Evolutionary conservation across 2,888 invertebrate species (phyloP).

Genomic region (Bruchidius siliquastri): DNA sequence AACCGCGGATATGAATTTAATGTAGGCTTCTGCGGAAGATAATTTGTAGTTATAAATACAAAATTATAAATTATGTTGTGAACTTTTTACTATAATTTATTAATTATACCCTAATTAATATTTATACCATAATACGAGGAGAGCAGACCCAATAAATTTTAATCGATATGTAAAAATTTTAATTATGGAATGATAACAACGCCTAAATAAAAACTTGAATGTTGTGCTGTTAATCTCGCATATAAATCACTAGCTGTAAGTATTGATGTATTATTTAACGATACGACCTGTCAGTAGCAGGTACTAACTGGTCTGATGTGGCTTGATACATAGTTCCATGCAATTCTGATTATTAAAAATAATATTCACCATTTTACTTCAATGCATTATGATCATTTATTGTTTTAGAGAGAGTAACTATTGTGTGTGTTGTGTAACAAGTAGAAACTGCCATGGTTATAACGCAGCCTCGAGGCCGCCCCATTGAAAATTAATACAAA

Average conservation of each 20-base stretch:
- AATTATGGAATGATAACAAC: not conserved
- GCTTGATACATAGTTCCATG: not conserved
- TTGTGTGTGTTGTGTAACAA: too few relatives aligned
- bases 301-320: not conserved
- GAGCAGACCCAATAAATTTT: not conserved
- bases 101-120: slow-evolving; percentile 6
- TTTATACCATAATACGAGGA: slow-evolving; percentile 1
- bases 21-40: slow-evolving; percentile 4
- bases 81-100: slow-evolving; percentile 9
- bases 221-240: not conserved
- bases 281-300: not conserved
- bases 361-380: too few relatives aligned
- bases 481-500: too few relatives aligned
- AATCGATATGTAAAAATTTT: not conserved
- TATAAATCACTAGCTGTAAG: not conserved
- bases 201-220: not conserved
- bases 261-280: not conserved
- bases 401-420: too few relatives aligned
- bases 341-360: not conserved
- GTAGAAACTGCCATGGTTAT: too few relatives aligned
- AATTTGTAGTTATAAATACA: slow-evolving; percentile 9
- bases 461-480: too few relatives aligned
- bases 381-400: too few relatives aligned
- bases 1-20: slow-evolving; percentile 5
- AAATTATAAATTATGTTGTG: slow-evolving; percentile 6